Base-by-base conservation (phyloP, 2,113 vertebrate genomes). In the Peromyscus californicus region DNA sequence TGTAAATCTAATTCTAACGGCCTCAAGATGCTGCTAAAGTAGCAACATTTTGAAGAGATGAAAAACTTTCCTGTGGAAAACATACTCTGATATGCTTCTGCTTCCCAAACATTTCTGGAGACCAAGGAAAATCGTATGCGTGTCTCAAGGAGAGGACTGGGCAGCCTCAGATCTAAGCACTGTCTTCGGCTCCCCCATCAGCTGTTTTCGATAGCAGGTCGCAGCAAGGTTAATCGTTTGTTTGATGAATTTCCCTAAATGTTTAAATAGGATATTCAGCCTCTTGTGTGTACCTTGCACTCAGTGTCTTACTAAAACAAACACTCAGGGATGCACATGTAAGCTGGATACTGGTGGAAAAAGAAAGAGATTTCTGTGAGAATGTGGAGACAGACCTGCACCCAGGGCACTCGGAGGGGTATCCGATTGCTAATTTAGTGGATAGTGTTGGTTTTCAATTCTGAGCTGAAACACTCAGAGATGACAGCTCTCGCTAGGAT, bases 101-200 rank as follows among this genome's bases (percentile, higher is more conserved):
- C 36, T 98, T 90, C 97, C 88, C 76, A 98, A 98, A 98, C 91
- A 97, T 97, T 98, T 98, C 96, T 97, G 59, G 89, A 96, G 61
- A 92, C 97, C 54, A 95, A 98, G 82, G 96, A 98, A 98, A 97
- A 97, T 97, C 97, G 97, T 95, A 97, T 97, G 7, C 87, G 7
- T 93, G 85, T 98, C 57, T 29, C 69, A n/a, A 29, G 97, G 51
- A 91, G 97, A 98, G 94, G 91, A 94, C 95, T 65, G 90, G 91
- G 97, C 97, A 98, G 93, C 67, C 96, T n/a, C 95, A 93, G 70
- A 98, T 98, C 98, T 98, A 97, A 96, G 96, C 92, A 89, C 93
- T 91, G 24, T 15, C n/a, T 94, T 98, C 94, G 93, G 69, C 42
- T 98, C 83, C 76, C 93, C 70, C 89, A 92, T 93, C 33, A 45